Percentiles rank a stretch among this genome's conserved stretches.
Conservation (phyloP, 2,888 invertebrate genomes). For the Desoria tigrina region DNA sequence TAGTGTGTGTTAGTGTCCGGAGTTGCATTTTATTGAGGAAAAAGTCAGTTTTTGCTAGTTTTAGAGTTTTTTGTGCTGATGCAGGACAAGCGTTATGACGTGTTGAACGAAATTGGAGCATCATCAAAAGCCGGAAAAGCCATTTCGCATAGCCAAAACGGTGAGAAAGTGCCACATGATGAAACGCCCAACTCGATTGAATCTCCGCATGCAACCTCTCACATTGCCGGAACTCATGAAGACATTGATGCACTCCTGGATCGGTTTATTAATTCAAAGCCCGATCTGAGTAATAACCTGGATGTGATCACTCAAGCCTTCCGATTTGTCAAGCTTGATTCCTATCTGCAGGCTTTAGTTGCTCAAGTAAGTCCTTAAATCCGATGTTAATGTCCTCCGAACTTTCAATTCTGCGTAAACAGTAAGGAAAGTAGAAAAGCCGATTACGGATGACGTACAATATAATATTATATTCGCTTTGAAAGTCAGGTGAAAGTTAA, state of each 20-base stretch:
- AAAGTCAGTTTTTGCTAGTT: too few relatives aligned
- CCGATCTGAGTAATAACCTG: constrained; percentile 33
- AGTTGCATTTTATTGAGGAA: too few relatives aligned
- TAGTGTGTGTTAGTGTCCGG: too few relatives aligned
- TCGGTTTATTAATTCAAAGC: constrained; percentile 39
- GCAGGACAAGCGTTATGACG: background rate
- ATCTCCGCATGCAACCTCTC: background rate
- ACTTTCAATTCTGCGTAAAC: background rate
- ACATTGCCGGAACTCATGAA: constrained; percentile 16
- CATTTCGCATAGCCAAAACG: background rate
- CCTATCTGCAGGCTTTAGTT: constrained; percentile 42
- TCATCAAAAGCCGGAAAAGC: background rate
- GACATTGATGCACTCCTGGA: constrained; percentile 38
- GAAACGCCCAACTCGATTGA: background rate
- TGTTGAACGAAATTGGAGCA: background rate
- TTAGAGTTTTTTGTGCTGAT: too few relatives aligned
- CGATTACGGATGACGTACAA: constrained; percentile 7
- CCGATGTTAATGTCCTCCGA: background rate
- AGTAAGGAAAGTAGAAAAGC: constrained; percentile 3
- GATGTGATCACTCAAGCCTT: constrained; percentile 52
- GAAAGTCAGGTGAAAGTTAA: too few relatives aligned
- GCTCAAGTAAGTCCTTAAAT: constrained; percentile 38
- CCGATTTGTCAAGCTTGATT: constrained; percentile 49
- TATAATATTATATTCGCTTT: too few relatives aligned
- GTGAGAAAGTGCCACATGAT: constrained; percentile 13